phyloP scores from a whole-genome alignment of 92 coral and sea anemone species.

The Pocillopora grandis region DNA sequence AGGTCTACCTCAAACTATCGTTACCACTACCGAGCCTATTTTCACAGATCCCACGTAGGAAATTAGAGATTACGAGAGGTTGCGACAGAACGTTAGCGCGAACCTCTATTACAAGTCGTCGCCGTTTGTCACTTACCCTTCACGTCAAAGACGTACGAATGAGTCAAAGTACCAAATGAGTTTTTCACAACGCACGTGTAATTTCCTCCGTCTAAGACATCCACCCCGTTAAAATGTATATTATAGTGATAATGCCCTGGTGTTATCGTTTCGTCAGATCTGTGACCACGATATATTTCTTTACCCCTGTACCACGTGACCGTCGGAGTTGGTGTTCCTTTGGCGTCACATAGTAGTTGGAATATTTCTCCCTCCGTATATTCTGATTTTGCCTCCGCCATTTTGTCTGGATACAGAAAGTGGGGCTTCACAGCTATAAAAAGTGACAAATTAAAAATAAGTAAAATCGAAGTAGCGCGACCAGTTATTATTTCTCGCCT shows the following conservation, averaged over 20 bases:
- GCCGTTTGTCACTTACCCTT: slow-evolving; percentile 49
- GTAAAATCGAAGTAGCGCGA: not conserved
- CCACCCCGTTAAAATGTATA: slow-evolving; percentile 41
- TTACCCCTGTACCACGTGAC: slow-evolving; percentile 54
- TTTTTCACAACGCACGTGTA: slow-evolving; percentile 87
- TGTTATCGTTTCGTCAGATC: slow-evolving; percentile 16
- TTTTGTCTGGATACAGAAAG: slow-evolving; percentile 20
- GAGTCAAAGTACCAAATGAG: slow-evolving; percentile 67
- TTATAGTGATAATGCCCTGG: slow-evolving; percentile 44
- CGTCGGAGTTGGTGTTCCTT: slow-evolving; percentile 47
- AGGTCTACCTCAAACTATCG: no score
- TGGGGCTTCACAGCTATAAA: slow-evolving; percentile 40
- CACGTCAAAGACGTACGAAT: slow-evolving; percentile 66
- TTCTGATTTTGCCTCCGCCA: slow-evolving; percentile 6
- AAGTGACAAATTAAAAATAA: not conserved
- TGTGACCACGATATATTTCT: not conserved
- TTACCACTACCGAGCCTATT: no score
- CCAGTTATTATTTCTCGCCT: no score
- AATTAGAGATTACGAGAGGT: no score
- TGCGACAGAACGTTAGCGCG: no score
- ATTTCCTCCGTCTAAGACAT: slow-evolving; percentile 57
- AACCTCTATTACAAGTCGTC: no score
- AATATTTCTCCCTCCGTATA: slow-evolving; percentile 36
- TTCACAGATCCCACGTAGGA: no score
- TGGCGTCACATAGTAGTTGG: slow-evolving; percentile 45